These are phyloP conservation scores for Tachina fera DNA, from an alignment of 2,888 invertebrate species.

Conservation along the genomic window DNA sequence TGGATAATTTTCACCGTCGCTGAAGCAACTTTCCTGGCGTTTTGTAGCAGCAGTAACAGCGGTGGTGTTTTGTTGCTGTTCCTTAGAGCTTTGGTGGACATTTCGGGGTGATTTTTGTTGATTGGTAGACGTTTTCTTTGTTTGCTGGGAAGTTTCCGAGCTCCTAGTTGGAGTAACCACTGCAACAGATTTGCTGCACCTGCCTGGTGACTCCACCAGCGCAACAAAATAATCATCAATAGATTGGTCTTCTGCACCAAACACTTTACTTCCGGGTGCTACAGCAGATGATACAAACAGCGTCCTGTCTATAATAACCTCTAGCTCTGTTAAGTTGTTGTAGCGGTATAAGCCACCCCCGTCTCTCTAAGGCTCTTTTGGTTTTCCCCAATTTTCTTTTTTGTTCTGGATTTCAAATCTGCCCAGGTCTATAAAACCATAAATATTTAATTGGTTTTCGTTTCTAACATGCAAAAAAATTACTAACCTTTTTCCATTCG, in stretches of 20 bases:
- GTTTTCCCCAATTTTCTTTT: slow-evolving; percentile 29
- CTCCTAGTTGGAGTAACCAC: slow-evolving; percentile 19
- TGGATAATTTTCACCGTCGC: background rate
- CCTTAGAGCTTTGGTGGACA: background rate
- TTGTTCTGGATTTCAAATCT: slow-evolving; percentile 27
- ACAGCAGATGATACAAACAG: slow-evolving; percentile 19
- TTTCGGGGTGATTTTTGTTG: background rate
- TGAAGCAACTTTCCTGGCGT: background rate
- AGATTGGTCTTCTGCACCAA: background rate
- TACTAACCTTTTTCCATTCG: slow-evolving; percentile 50
- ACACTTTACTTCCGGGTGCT: background rate
- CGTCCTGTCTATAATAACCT: slow-evolving; percentile 17
- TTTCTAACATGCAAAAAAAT: slow-evolving; percentile 5
- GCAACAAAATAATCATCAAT: slow-evolving; percentile 15
- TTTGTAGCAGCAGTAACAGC: slow-evolving; percentile 13
- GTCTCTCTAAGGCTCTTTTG: slow-evolving; percentile 18
- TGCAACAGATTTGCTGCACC: slow-evolving; percentile 3
- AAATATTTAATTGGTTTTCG: background rate
- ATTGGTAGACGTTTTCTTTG: background rate
- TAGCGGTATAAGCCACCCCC: slow-evolving; percentile 18
- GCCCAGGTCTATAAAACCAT: slow-evolving; percentile 22
- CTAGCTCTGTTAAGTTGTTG: slow-evolving; percentile 14
- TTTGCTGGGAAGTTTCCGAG: background rate
- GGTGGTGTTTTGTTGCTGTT: background rate
- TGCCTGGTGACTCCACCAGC: slow-evolving; percentile 4